These are phyloP conservation scores for Betta splendens DNA, from an alignment of 2,797 vertebrate species.

Conservation along the genomic window DNA sequence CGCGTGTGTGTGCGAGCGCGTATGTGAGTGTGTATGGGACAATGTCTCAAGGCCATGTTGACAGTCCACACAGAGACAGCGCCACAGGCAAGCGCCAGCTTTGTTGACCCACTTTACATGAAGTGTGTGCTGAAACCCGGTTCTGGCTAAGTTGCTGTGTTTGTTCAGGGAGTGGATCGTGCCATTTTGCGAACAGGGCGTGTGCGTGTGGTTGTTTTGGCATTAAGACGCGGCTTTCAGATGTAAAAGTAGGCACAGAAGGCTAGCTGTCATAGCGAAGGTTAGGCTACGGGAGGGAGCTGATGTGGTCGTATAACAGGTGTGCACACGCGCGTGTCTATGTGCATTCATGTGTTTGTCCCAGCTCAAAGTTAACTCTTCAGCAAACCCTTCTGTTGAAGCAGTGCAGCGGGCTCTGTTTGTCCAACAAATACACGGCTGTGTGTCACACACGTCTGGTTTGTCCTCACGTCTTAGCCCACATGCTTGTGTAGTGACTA, in stretches of 20 bases:
- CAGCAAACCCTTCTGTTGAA: constrained; percentile 17
- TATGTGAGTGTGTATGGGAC: constrained; percentile 39
- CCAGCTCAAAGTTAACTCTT: constrained; percentile 22
- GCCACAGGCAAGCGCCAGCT: constrained; percentile 69
- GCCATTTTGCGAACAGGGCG: constrained; percentile 36
- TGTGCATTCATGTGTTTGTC: constrained; percentile 17
- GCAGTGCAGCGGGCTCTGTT: constrained; percentile 42
- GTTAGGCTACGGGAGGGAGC: background rate
- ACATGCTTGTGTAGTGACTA: constrained; percentile 51
- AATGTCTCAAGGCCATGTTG: constrained; percentile 75
- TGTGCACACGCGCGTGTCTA: background rate
- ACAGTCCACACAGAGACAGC: constrained; percentile 71
- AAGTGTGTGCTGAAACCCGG: constrained; percentile 40
- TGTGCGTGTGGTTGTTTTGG: constrained; percentile 8
- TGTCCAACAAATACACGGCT: constrained; percentile 42
- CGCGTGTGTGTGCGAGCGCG: constrained; percentile 56
- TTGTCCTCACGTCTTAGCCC: constrained; percentile 19
- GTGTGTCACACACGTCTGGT: constrained; percentile 10
- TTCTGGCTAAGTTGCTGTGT: constrained; percentile 49
- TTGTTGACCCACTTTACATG: constrained; percentile 73
- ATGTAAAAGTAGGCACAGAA: background rate
- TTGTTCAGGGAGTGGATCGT: constrained; percentile 65
- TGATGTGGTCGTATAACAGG: background rate
- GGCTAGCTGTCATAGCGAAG: background rate
- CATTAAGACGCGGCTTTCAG: background rate